phyloP scores from a whole-genome alignment of 2,797 vertebrate species.

The Anisognathus igniventris region DNA sequence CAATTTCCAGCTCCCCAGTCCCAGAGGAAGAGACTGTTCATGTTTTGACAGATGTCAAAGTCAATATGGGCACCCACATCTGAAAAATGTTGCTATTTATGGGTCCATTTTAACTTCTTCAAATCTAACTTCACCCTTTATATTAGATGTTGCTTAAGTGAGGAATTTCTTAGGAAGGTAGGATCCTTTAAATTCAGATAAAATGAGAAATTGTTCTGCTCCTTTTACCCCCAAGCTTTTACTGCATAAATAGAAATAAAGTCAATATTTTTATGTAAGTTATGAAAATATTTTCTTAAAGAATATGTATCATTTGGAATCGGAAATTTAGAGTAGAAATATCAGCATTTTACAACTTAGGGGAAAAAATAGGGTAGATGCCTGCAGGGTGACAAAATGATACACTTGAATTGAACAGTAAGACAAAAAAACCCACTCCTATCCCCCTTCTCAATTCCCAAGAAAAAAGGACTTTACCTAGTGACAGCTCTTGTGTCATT shows the following conservation, averaged over 20 bases:
- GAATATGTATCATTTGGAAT: not conserved
- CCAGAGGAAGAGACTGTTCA: not conserved
- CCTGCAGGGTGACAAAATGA: not conserved
- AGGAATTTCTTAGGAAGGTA: not conserved
- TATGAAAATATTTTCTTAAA: not conserved
- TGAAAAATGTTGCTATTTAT: not conserved
- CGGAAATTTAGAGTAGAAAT: not conserved
- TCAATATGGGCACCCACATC: not conserved
- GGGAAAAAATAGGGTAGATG: not conserved
- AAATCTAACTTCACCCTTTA: not conserved
- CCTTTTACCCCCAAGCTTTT: not conserved
- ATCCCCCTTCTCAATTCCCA: not conserved
- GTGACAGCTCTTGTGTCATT: rapidly evolving
- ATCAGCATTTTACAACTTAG: not conserved
- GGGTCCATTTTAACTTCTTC: not conserved
- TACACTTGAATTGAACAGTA: not conserved
- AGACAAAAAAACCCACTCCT: not conserved
- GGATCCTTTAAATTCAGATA: not conserved
- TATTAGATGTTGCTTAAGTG: not conserved
- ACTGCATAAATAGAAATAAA: not conserved
- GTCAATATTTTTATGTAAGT: not conserved
- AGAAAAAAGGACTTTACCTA: not conserved
- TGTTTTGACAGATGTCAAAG: not conserved
- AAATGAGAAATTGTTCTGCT: not conserved
- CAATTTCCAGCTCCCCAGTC: not conserved